phyloP scores from a whole-genome alignment of 2,797 vertebrate genomes.

The Sebastes umbrosus region DNA sequence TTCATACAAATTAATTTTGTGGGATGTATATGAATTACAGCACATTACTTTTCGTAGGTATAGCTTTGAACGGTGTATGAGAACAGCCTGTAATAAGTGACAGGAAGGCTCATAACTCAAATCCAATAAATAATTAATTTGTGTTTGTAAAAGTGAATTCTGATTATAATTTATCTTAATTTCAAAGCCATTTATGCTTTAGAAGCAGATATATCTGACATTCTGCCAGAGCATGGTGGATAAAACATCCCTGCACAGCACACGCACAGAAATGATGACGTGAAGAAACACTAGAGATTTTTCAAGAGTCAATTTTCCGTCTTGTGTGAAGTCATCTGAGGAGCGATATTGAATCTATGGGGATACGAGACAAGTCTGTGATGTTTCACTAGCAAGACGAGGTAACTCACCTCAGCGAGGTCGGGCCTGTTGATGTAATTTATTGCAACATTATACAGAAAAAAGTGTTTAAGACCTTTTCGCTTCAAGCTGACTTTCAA shows the following conservation, averaged over 20 bases:
- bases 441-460: conserved; percentile 46
- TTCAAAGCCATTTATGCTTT: not conserved
- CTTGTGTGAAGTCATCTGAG: conserved; percentile 51
- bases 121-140: not conserved
- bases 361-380: conserved; percentile 28
- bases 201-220: not conserved
- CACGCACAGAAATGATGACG: not conserved
- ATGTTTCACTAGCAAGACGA: conserved; percentile 36
- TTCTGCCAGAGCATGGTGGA: not conserved
- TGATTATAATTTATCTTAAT: not conserved
- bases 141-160: not conserved
- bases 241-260: not conserved
- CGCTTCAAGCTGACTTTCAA: conserved; percentile 41
- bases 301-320: conserved; percentile 47
- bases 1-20: no score
- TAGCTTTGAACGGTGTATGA: no score
- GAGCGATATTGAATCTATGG: conserved; percentile 45
- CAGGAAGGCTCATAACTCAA: not conserved
- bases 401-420: conserved; percentile 23
- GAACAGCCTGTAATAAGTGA: not conserved
- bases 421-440: conserved; percentile 61
- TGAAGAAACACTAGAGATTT: conserved; percentile 26
- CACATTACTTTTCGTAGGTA: no score
- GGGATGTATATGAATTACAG: no score
- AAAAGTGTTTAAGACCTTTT: conserved; percentile 3